A percentile compares a stretch with the other conserved stretches of the same genome.
Conservation (phyloP, 2,113 vertebrate species). For the Crotalus viridis region DNA sequence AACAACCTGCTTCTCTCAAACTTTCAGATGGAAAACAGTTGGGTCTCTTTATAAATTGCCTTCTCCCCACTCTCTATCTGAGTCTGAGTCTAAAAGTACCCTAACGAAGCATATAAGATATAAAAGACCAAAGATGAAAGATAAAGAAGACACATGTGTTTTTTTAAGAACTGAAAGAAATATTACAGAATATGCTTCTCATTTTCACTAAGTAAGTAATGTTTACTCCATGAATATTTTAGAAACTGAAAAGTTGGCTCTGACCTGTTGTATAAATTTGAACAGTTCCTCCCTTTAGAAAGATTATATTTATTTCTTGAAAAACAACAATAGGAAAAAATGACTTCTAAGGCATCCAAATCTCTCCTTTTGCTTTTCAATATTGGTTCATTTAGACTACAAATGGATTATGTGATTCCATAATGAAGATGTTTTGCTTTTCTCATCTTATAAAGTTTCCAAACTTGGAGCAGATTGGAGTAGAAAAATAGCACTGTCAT, state of each 20-base stretch:
- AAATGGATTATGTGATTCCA: conserved; percentile 33
- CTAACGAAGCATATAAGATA: not conserved
- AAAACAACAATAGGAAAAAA: conserved; percentile 39
- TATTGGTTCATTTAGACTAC: conserved; percentile 55
- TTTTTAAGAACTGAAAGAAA: conserved; percentile 23
- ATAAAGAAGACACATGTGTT: not conserved
- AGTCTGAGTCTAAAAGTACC: not conserved
- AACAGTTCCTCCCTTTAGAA: conserved; percentile 49
- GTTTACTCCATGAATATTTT: conserved; percentile 63
- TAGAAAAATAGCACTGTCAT: conserved; percentile 38
- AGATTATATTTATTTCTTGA: conserved; percentile 52
- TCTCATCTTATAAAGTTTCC: conserved; percentile 36
- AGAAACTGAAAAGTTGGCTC: conserved; percentile 50
- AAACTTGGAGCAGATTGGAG: conserved; percentile 37
- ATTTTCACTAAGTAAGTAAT: not conserved
- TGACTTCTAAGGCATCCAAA: conserved; percentile 42
- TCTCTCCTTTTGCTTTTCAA: conserved; percentile 16
- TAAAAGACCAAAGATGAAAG: not conserved
- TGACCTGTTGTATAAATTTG: conserved; percentile 50
- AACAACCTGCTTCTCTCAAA: not conserved
- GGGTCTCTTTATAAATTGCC: not conserved
- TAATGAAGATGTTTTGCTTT: conserved; percentile 52
- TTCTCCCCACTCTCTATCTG: not conserved
- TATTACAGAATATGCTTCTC: conserved; percentile 27
- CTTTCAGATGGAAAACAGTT: not conserved